Evolutionary conservation across 2,888 invertebrate genomes (phyloP), one percentile per base, ranked within the genome.

Genomic region (Nezara viridula): DNA sequence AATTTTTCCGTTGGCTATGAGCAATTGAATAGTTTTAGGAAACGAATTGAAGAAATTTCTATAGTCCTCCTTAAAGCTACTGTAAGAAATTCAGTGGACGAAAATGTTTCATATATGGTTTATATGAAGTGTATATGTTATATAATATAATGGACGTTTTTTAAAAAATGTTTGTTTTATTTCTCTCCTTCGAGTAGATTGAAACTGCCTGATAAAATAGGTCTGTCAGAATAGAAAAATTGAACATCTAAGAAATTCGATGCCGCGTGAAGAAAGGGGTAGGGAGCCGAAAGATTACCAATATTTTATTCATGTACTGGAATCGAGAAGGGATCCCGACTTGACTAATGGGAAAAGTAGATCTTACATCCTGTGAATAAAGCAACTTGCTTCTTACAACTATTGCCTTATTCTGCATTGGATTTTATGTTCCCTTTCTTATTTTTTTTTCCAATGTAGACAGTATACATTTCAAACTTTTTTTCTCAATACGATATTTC

Each of bases 291-390:
- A 47, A 81, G 81, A 81, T 81, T 81, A 81, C n/a, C 81, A n/a
- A 81, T 81, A 81, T 81, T 81, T 81, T 81, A 81, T 81, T 81
- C 81, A 81, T 81, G 81, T 81, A 44, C n/a, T 44, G 81, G 81
- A 73, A 73, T 73, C 19, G 66, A 73, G 66, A 21, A 73, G 37
- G 37, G 32, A 73, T 73, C 66, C 24, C 37, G 32, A 19, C 32
- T 37, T 73, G 66, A 73, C 32, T 32, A 73, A 73, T 37, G 66
- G 19, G 6, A 3, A 37, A 73, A 73, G 66, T 73, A 73, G 66
- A 73, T 73, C 66, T 73, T 37, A 37, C 19, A 73, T 37, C 21
- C 7, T 73, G 32, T 37, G 66, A 73, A 73, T 73, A 73, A 73
- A 37, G 66, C 66, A 73, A 19, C 37, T n/a, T 6, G n/a, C 16